Evolutionary conservation across 1,140 invertebrate genomes (phyloP), one percentile per base, ranked within the genome.

Genomic region (Ericerus pela): DNA sequence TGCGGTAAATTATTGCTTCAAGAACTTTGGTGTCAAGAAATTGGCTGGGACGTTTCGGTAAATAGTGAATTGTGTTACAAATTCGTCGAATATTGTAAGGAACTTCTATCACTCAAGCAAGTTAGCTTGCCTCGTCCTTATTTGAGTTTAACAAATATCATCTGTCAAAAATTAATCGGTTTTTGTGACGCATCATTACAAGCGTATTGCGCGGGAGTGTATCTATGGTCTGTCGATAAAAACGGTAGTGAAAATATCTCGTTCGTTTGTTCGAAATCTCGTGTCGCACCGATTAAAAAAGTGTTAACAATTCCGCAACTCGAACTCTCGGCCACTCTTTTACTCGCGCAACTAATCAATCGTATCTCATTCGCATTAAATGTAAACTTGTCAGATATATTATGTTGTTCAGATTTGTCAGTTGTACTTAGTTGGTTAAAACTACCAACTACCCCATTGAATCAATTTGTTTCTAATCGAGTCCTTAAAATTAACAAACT

Each of bases 291-390:
- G 3, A 29, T 66, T 5, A 66, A 68, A 56, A 53, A 26, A 16
- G 30, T n/a, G n/a, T n/a, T 64, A 2, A 58, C 67, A 8, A 66
- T 72, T 22, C 68, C 69, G 0, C 16, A 66, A 36, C 54, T 71
- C 41, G 70, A 72, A 60, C 59, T 72, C 5, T 63, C 58, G 20
- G 69, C 62, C n/a, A 69, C 70, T 2, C 20, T 65, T 12, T 24
- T 71, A 12, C 58, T 65, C 2, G 60, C 61, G 8, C 24, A 58
- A 43, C 51, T 65, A 29, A 29, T 57, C 8, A 2, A 27, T 0
- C 14, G 30, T 1, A 51, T 60, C 0, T 51, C 51, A 41, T 22
- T 26, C 4, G 37, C 56, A 1, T 47, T 60, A 10, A 24, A 28
- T 8, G 14, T 61, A 1, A 8, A 37, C 11, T n/a, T n/a, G n/a